Evolutionary conservation across 2,888 invertebrate species (phyloP).

Genomic region (Torymus auratus): DNA sequence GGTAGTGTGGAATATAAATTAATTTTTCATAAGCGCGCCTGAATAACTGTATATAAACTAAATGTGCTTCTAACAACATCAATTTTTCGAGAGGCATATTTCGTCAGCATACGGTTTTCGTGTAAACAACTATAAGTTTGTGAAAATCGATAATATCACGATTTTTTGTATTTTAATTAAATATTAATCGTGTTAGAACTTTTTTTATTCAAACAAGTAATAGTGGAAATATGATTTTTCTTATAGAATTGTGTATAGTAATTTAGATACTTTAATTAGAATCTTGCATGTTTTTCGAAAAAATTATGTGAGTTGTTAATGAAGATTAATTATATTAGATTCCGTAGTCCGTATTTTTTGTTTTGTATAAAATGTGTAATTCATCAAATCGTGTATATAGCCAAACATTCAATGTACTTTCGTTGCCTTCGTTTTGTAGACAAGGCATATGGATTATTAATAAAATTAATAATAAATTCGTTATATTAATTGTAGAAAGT

Average conservation of each 20-base stretch:
- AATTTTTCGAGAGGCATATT: constrained; percentile 13
- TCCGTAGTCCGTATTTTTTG: constrained; percentile 22
- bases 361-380: constrained; percentile 35
- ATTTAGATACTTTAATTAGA: constrained; percentile 24
- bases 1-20: neutral
- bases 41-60: constrained; percentile 24
- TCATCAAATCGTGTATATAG: constrained; percentile 43
- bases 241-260: constrained; percentile 32
- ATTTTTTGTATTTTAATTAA: constrained; percentile 7
- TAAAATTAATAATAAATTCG: constrained; percentile 46
- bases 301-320: constrained; percentile 12
- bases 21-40: too few species aligned
- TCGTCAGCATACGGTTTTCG: constrained; percentile 8
- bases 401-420: constrained; percentile 32
- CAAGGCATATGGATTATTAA: constrained; percentile 38
- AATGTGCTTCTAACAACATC: constrained; percentile 16
- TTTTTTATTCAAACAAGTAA: constrained; percentile 3
- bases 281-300: constrained; percentile 24
- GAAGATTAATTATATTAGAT: constrained; percentile 7
- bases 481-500: constrained; percentile 18
- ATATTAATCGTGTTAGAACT: neutral
- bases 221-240: constrained; percentile 28
- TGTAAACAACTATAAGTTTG: constrained; percentile 17
- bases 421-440: constrained; percentile 33
- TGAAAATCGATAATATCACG: neutral